A percentile compares a stretch with the other conserved stretches of the same genome.
Conservation (phyloP, 2,888 invertebrate species). For the Rotaria socialis region DNA sequence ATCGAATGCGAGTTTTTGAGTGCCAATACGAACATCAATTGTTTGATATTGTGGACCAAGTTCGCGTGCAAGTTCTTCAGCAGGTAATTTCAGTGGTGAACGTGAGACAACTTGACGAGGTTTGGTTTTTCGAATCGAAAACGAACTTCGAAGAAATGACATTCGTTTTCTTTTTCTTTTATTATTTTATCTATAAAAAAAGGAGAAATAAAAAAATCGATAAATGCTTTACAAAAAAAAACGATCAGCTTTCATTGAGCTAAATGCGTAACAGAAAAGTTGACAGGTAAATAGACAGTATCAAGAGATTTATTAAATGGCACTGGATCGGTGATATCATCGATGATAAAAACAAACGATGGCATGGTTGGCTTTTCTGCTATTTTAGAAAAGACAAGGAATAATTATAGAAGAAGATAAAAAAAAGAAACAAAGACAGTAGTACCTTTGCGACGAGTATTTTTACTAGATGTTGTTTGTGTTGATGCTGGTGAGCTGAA, state of each 20-base stretch:
- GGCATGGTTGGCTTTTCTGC: not conserved
- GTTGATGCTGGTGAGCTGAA: not conserved
- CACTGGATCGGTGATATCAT: not conserved
- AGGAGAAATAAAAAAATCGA: not conserved
- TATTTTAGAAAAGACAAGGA: not conserved
- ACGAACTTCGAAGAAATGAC: not conserved
- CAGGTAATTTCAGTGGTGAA: slow-evolving; percentile 19
- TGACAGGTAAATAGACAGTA: not conserved
- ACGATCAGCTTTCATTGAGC: not conserved
- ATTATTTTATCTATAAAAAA: not conserved
- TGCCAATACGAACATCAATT: not conserved
- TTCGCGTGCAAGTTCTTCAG: slow-evolving; percentile 32
- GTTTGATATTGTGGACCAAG: slow-evolving; percentile 17
- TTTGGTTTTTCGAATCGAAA: slow-evolving; percentile 36
- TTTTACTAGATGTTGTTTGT: not conserved
- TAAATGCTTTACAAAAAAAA: not conserved
- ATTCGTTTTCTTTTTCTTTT: not conserved
- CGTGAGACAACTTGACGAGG: not conserved
- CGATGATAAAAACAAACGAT: slow-evolving; percentile 2
- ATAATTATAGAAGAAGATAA: not conserved
- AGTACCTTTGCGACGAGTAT: not conserved
- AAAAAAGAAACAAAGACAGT: too few relatives aligned
- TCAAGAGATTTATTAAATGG: not conserved
- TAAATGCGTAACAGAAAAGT: not conserved
- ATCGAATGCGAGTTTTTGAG: not conserved